Base-by-base conservation (phyloP, 2,797 vertebrate genomes). In the Eurystomus glaucurus region DNA sequence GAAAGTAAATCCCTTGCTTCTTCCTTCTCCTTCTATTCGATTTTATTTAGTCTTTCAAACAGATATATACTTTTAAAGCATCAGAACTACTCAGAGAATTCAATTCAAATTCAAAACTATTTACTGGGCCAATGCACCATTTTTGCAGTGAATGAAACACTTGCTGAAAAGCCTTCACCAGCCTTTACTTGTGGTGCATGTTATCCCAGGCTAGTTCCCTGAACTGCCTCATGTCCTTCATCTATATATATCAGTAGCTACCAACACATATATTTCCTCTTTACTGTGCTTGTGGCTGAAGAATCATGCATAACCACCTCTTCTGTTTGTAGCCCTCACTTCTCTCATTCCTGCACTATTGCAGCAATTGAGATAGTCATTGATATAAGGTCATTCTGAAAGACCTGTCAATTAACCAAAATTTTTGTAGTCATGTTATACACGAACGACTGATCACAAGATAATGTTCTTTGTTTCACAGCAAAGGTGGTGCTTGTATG, bases 111-210 rank as follows among this genome's bases (percentile, higher is more conserved):
- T 85, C 5, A 69, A 64, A 19, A 52, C 15, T 64, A 46, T 70
- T 66, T 85, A 19, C 10, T 41, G n/a, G 43, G 5, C 14, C 23
- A 71, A n/a, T 0, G 1, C 3, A 43, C 2, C 16, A 4, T 58
- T 62, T 90, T 60, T 92, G 2, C 28, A 54, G 13, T 28, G 28
- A 89, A 77, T 50, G 1, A 62, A 74, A 80, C 33, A 83, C 55
- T 22, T 62, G 10, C 20, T 58, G 41, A 39, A 90, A 90, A 79
- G 7, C 29, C 77, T 91, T 68, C 68, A 19, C 18, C 16, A 35
- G 0, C 14, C 37, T 80, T 77, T 54, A 48, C 7, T n/a, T 45
- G 11, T 28, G 8, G 6, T 28, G 2, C 58, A 19, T 16, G 3
- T 3, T 28, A 43, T 60, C 39, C 64, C 45, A 45, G 17, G 11